Base-by-base conservation (phyloP, 2,113 vertebrate species). In the Ophthalmolycus amberensis region DNA sequence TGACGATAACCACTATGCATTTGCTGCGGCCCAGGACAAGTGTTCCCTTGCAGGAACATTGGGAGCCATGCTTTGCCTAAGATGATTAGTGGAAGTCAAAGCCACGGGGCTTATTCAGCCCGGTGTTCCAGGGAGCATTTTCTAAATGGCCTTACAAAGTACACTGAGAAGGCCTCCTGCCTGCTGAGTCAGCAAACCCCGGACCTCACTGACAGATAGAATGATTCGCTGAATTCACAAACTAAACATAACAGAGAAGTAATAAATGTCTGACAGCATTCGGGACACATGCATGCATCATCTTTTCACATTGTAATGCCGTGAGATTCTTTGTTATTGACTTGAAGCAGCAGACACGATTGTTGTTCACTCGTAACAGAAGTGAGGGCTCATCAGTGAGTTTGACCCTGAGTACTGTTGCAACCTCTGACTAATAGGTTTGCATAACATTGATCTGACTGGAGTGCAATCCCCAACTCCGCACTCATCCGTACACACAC, bases 61-160 rank as follows among this genome's bases (percentile, higher is more conserved):
- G 90, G 76, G 59, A 88, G 87, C 84, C 94, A 95, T 90, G 94
- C 90, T 89, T 92, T 86, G 80, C 83, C 79, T 95, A 95, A 95
- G 92, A 82, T 91, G 94, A 95, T 95, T 95, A 95, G 83, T 86
- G 60, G 79, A 87, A 92, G 92, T 92, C 90, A 94, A 94, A 94
- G 94, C 91, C 90, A 84, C n/a, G 9, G 42, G 71, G 85, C 89
- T 94, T 92, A 90, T 92, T 93, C 93, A 83, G 80, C 37, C n/a
- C 54, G 1, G n/a, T 83, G 84, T 87, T 83, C 88, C 71, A 77
- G 70, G 66, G 80, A 87, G 79, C 74, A 64, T 84, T 91, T 93
- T 83, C 91, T 91, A 87, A 92, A 92, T 92, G 89, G 89, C 84
- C 85, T 91, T 88, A 87, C 79, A 69, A 84, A 84, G 77, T 48